Evolutionary conservation across 2,888 invertebrate species (phyloP), one percentile per base, ranked within the genome.

Genomic region (Anoncus sp.): DNA sequence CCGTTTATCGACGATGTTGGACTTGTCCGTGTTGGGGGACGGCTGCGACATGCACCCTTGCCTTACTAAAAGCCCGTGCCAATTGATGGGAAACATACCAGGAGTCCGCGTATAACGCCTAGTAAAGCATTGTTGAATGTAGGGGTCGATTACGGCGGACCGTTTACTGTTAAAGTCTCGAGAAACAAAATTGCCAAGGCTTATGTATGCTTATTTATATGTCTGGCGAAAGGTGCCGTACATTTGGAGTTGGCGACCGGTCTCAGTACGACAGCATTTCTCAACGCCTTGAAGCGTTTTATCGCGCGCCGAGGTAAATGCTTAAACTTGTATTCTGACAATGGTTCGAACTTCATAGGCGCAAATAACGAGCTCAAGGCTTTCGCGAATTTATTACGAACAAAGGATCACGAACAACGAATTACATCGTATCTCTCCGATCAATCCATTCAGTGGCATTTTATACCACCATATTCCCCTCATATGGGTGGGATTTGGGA

Each of bases 401-500:
- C n/a, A 16, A 35, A 72, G 7, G 3, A 3, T 31, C 31, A 31
- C 7, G 4, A 31, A 3, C 31, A 31, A 3, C 3, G 4, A 7
- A 31, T 31, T 7, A 7, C n/a, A 31, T 31, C 31, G 31, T 5
- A 5, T 31, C 16, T 53, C 55, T 12, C 59, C 80, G 1, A 38
- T n/a, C 66, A 16, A 67, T 12, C 24, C 20, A 63, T 81, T 14
- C 14, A 45, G 9, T 83, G 79, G 81, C 55, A 63, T 12, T 81
- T 83, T 51, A 79, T 76, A n/a, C 78, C 78, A 3, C 76, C 80
- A 1, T 24, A 69, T 31, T 55, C 78, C 0, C 71, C 80, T 3
- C 55, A 81, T 63, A 75, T 82, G 40, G 75, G 71, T 1, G 86
- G 86, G 0, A 60, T 84, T 3, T 86, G 85, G 85, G 85, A 86